Conservation (phyloP, 2,888 invertebrate genomes). For the Ctena decussata region DNA sequence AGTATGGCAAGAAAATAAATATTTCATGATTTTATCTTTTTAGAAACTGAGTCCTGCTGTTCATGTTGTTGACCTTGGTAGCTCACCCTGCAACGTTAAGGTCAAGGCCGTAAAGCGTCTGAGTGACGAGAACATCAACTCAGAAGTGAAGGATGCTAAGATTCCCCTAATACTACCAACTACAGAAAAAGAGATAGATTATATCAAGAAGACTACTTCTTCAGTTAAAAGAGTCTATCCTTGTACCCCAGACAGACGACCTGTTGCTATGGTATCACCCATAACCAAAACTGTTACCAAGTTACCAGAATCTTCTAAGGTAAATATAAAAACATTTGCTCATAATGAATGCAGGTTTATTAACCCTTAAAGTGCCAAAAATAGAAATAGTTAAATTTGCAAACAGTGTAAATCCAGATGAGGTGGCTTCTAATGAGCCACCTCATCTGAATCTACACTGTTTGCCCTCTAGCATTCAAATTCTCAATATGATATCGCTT, state of each 20-base stretch:
- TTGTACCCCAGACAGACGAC: constrained; percentile 64
- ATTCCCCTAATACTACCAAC: constrained; percentile 62
- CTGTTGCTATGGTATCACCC: constrained; percentile 77
- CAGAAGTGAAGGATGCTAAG: constrained; percentile 54
- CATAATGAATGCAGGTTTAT: too few relatives aligned
- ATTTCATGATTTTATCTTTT: too few relatives aligned
- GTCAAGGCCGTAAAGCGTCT: constrained; percentile 51
- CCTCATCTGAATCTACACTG: too few relatives aligned
- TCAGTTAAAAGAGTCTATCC: constrained; percentile 65
- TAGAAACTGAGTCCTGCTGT: constrained; percentile 75
- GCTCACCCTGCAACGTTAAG: constrained; percentile 62
- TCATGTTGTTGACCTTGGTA: constrained; percentile 73
- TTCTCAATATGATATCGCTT: too few relatives aligned
- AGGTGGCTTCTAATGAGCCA: too few relatives aligned
- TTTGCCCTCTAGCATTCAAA: too few relatives aligned
- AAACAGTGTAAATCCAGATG: too few relatives aligned
- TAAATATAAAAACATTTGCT: too few relatives aligned
- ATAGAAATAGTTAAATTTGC: too few relatives aligned
- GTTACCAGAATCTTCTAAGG: constrained; percentile 64
- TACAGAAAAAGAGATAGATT: constrained; percentile 70
- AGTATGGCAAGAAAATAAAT: too few relatives aligned
- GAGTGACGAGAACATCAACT: constrained; percentile 59
- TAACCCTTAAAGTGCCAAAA: too few relatives aligned
- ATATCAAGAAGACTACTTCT: constrained; percentile 53
- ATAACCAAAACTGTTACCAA: constrained; percentile 70